phyloP scores from a whole-genome alignment of 2,888 invertebrate species.

The Smittia sp. region DNA sequence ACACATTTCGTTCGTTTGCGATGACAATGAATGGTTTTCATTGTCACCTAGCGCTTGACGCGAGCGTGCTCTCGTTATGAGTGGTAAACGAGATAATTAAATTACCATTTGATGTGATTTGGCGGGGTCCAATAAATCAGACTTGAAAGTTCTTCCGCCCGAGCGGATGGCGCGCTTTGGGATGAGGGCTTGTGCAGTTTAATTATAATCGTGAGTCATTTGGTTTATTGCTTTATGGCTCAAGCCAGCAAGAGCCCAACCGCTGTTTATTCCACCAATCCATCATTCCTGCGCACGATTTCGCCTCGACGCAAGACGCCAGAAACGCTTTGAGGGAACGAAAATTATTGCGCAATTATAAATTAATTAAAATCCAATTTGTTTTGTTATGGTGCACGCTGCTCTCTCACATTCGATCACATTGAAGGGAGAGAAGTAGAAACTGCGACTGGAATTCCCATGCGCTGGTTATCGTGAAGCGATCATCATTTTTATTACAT shows the following conservation, averaged over 20 bases:
- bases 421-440: no score
- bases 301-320: background rate
- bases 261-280: background rate
- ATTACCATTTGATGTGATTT: slow-evolving; percentile 34
- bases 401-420: no score
- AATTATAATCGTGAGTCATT: background rate
- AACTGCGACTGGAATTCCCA: no score
- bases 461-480: background rate
- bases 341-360: slow-evolving; percentile 36
- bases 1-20: slow-evolving; percentile 20
- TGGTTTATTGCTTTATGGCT: background rate
- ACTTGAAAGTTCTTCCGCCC: background rate
- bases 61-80: slow-evolving; percentile 20
- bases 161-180: background rate
- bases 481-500: background rate
- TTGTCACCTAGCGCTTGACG: background rate
- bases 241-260: background rate
- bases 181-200: background rate
- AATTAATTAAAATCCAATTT: slow-evolving; percentile 39
- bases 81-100: slow-evolving; percentile 32
- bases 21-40: slow-evolving; percentile 17
- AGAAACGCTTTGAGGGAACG: background rate
- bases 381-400: no score
- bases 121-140: slow-evolving; percentile 27
- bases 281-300: background rate